Evolutionary conservation across 2,888 invertebrate species (phyloP).

Genomic region (Thera britannica): DNA sequence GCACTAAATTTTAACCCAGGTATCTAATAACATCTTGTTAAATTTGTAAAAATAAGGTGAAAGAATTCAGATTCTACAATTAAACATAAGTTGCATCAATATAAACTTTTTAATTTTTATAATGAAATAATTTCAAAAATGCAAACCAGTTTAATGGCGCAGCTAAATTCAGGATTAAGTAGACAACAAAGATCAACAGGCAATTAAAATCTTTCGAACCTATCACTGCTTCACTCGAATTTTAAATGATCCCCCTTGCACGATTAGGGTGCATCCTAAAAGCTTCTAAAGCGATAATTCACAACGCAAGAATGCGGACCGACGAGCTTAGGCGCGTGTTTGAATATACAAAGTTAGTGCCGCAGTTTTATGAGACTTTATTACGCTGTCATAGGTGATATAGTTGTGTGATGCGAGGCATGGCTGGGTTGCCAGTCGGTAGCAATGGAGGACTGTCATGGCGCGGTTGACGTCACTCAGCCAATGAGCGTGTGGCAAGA

Average conservation of each 20-base stretch:
- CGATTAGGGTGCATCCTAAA: slow-evolving; percentile 83
- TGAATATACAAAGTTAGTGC: slow-evolving; percentile 52
- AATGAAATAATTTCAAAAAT: not conserved
- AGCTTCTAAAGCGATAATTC: slow-evolving; percentile 80
- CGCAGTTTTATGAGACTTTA: slow-evolving; percentile 46
- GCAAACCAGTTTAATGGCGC: slow-evolving; percentile 6
- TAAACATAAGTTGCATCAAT: no score
- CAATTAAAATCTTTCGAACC: slow-evolving; percentile 76
- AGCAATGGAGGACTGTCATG: slow-evolving; percentile 81
- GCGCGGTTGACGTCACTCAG: slow-evolving; percentile 81
- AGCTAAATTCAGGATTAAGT: slow-evolving; percentile 38
- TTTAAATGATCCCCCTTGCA: slow-evolving; percentile 73
- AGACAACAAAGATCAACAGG: slow-evolving; percentile 69
- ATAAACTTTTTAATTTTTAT: not conserved
- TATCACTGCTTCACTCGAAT: slow-evolving; percentile 73
- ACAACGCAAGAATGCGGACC: slow-evolving; percentile 77
- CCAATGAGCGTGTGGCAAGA: slow-evolving; percentile 75
- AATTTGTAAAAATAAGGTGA: no score
- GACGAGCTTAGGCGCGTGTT: slow-evolving; percentile 74
- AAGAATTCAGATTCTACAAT: no score
- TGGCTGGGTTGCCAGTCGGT: slow-evolving; percentile 57
- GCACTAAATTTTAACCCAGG: no score
- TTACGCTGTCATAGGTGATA: slow-evolving; percentile 47
- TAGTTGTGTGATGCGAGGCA: slow-evolving; percentile 46
- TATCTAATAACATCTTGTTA: no score